phyloP scores from a whole-genome alignment of 2,113 vertebrate species.

The Callorhinus ursinus region DNA sequence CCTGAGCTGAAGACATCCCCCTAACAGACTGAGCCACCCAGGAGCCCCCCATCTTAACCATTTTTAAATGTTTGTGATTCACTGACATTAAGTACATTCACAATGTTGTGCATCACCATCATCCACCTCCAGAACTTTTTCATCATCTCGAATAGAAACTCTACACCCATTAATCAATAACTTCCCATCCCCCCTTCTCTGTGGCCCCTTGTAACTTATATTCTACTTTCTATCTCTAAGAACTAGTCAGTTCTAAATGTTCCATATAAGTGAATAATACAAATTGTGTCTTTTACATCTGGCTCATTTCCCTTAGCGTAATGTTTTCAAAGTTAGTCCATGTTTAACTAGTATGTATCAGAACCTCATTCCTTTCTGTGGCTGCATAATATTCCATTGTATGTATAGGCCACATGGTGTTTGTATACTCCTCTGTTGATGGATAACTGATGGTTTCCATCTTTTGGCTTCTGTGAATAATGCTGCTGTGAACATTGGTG shows the following conservation, averaged over 20 bases:
- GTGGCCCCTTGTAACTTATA: background rate
- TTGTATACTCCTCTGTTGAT: background rate
- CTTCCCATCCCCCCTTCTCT: background rate
- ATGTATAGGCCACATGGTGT: fast-evolving
- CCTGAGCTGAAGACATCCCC: background rate
- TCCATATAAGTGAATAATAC: background rate
- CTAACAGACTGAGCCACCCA: background rate
- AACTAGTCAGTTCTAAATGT: background rate
- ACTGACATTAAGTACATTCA: background rate
- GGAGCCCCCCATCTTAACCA: background rate
- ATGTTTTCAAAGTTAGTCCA: background rate
- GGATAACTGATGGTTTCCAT: background rate
- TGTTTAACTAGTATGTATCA: background rate
- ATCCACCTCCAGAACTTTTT: background rate
- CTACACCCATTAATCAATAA: background rate
- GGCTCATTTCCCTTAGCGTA: background rate
- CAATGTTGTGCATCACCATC: background rate
- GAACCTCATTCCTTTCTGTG: background rate
- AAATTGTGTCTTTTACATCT: background rate
- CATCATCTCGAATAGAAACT: background rate
- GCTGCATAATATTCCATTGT: background rate
- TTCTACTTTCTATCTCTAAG: background rate
- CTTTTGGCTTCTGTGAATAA: background rate
- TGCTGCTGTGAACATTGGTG: background rate
- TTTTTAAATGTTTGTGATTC: background rate